Evolutionary conservation across 2,797 vertebrate genomes (phyloP).

Genomic region (Tamandua tetradactyla): DNA sequence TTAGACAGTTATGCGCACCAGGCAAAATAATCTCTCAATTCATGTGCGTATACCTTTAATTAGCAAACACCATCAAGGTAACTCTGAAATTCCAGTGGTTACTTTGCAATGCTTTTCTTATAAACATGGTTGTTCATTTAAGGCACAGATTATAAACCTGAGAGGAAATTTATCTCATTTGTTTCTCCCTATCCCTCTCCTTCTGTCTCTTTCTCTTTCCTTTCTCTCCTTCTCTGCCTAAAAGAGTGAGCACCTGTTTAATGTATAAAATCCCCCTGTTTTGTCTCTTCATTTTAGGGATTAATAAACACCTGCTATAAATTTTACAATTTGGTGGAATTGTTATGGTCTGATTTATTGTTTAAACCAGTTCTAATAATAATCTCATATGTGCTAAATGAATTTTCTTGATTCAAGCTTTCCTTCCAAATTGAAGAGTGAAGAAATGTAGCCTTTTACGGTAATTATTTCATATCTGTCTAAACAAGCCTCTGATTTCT

Average conservation of each 20-base stretch:
- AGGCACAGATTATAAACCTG: background rate
- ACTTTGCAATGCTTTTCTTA: background rate
- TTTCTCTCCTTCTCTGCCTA: background rate
- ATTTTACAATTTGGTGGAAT: background rate
- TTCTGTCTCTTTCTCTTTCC: accelerated
- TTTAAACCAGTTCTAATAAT: background rate
- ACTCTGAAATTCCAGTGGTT: background rate
- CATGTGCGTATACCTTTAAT: background rate
- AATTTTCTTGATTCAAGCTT: background rate
- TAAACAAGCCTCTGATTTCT: background rate
- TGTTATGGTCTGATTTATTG: background rate
- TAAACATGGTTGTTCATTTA: background rate
- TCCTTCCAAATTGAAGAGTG: background rate
- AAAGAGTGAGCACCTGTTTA: background rate
- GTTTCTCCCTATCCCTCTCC: accelerated
- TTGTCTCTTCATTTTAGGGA: background rate
- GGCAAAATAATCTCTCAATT: background rate
- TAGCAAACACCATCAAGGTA: background rate
- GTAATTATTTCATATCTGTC: background rate
- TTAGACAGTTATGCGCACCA: background rate
- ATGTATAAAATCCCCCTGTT: background rate
- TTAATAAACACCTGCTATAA: background rate
- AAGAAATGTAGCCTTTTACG: background rate
- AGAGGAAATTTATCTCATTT: background rate
- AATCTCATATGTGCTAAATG: background rate